Percentiles rank a stretch among this genome's conserved stretches.
These are phyloP conservation scores for Penaeus chinensis DNA, from an alignment of 1,140 invertebrate species.

Conservation along the genomic window DNA sequence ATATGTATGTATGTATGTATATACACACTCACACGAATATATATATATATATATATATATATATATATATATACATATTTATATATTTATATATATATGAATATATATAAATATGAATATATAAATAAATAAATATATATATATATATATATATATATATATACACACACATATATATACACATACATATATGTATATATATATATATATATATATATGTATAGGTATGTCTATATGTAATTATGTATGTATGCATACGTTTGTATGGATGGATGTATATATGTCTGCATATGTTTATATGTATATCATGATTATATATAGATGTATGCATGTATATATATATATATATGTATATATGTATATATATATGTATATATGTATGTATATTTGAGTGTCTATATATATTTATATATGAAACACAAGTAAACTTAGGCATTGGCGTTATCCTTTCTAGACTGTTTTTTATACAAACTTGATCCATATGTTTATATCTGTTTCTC, in stretches of 20 bases:
- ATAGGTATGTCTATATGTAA: not conserved
- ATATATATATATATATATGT: not conserved
- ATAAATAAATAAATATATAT: not conserved
- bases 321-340: constrained; percentile 10
- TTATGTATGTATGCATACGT: not conserved
- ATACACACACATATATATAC: not conserved
- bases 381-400: not conserved
- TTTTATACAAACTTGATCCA: not conserved
- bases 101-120: not conserved
- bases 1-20: too few species aligned
- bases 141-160: not conserved
- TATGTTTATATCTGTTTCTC: not conserved
- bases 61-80: constrained; percentile 3
- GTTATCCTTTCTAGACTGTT: too few species aligned
- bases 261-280: not conserved
- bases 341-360: constrained; percentile 3
- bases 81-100: not conserved
- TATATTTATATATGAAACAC: not conserved
- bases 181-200: not conserved
- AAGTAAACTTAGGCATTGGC: not conserved
- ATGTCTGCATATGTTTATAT: not conserved
- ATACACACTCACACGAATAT: too few species aligned
- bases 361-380: not conserved
- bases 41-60: not conserved
- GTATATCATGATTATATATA: not conserved